A percentile compares a stretch with the other conserved stretches of the same genome.
phyloP scores from a whole-genome alignment of 2,888 invertebrate genomes.

The Dryobotodes eremita region DNA sequence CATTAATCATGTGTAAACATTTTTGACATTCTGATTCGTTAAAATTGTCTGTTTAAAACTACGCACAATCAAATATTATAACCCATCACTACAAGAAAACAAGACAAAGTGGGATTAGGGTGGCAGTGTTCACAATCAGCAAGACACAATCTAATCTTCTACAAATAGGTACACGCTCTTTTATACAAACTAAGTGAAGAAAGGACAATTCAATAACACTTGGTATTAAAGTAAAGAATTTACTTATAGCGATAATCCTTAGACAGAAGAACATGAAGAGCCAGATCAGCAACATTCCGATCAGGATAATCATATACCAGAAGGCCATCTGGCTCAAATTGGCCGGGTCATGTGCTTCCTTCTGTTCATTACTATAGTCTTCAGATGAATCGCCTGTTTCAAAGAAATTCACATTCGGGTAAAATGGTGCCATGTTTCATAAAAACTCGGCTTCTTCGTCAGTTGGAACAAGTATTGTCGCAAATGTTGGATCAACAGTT shows the following conservation, averaged over 20 bases:
- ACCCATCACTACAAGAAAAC: background rate
- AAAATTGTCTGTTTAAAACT: background rate
- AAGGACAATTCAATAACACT: background rate
- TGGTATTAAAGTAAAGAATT: constrained; percentile 34
- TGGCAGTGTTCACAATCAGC: constrained; percentile 6
- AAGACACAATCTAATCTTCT: constrained; percentile 20
- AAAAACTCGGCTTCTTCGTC: background rate
- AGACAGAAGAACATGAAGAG: constrained; percentile 82
- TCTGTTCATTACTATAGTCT: constrained; percentile 60
- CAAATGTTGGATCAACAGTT: background rate
- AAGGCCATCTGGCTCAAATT: constrained; percentile 79
- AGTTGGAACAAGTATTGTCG: background rate
- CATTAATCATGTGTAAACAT: too few species aligned
- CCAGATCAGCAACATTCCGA: constrained; percentile 83
- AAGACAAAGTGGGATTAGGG: constrained; percentile 9
- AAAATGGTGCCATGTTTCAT: constrained; percentile 80
- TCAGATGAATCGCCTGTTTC: constrained; percentile 44
- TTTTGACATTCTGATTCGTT: background rate
- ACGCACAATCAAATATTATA: background rate
- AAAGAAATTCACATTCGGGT: constrained; percentile 66
- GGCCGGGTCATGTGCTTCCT: constrained; percentile 59
- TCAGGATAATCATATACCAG: constrained; percentile 83
- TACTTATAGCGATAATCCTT: constrained; percentile 81
- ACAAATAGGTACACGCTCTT: background rate
- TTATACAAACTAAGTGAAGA: constrained; percentile 1